Base-by-base conservation (phyloP, 2,797 vertebrate species). In the Eulemur coronatus region DNA sequence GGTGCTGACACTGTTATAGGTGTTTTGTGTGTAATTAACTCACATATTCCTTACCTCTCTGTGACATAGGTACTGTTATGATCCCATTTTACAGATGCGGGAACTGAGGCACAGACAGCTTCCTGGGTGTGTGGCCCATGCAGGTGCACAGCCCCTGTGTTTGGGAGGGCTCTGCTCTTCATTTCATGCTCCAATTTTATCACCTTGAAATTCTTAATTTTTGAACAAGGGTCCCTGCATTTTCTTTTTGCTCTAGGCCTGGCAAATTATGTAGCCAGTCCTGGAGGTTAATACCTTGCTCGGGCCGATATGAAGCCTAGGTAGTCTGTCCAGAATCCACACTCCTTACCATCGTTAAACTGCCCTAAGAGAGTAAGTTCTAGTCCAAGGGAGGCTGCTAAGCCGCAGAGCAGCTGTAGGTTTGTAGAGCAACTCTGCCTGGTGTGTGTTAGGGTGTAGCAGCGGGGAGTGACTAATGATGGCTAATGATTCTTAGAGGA, bases 401-500 rank as follows among this genome's bases (percentile, higher is more conserved):
- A 2, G 28, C 48, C 2, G 17, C 43, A 35, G 20, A 13, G 57
- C 24, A 18, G 26, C 59, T 33, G 26, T 30, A 8, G 38, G 8
- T 22, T 28, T 7, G 0, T 4, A 3, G 20, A 33, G 50, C 6
- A 9, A 30, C 38, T 46, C 41, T 24, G 3, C 1, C 0, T 2
- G 28, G 48, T 2, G 0, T 12, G 1, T 38, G 0, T 7, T 15
- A 59, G 28, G 69, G 15, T 5, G 0, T 12, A 14, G 59, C 41
- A 33, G 1, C 4, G 13, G 15, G 15, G 12, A 59, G 38, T 18
- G 80, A 28, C 43, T 24, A 5, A 72, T 48, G 67, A 82, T 0
- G 12, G 28, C 4, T 7, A 11, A 24, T 0, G 15, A 43, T 18
- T n/a, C 38, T 7, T 2, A 2, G 38, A 30, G 30, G 24, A 30